These are phyloP conservation scores for Onychostruthus taczanowskii DNA, from an alignment of 2,113 vertebrate genomes.

Conservation along the genomic window DNA sequence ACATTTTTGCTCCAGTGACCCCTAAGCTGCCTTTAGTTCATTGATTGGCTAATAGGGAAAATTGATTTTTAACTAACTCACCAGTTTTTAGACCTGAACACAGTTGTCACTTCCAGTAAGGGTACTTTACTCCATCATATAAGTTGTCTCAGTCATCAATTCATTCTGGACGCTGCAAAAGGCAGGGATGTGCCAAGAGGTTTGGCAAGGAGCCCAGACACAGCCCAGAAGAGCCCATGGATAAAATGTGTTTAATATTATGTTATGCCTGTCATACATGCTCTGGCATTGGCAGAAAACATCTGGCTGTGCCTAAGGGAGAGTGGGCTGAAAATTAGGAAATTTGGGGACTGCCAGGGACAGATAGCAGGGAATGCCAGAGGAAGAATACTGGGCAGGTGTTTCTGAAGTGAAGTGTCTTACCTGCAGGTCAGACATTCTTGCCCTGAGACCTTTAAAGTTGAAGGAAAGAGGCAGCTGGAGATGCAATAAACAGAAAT, in stretches of 20 bases:
- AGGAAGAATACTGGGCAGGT: neutral
- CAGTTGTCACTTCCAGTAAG: conserved; percentile 42
- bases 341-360: neutral
- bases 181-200: neutral
- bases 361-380: neutral
- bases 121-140: neutral
- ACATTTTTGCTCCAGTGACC: conserved; percentile 12
- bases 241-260: neutral
- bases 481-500: neutral
- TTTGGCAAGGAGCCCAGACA: conserved; percentile 14
- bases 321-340: neutral
- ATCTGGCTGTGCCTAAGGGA: neutral
- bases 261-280: neutral
- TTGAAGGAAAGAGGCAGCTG: neutral
- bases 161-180: conserved; percentile 5
- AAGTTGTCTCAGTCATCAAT: neutral
- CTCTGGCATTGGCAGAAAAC: neutral
- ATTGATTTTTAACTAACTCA: conserved; percentile 58
- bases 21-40: conserved; percentile 42
- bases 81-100: conserved; percentile 4
- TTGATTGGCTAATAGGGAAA: conserved; percentile 54
- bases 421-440: neutral
- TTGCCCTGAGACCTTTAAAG: neutral
- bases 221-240: neutral
- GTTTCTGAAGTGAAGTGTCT: neutral